Conservation (phyloP, 2,113 vertebrate genomes). For the Cebus imitator region DNA sequence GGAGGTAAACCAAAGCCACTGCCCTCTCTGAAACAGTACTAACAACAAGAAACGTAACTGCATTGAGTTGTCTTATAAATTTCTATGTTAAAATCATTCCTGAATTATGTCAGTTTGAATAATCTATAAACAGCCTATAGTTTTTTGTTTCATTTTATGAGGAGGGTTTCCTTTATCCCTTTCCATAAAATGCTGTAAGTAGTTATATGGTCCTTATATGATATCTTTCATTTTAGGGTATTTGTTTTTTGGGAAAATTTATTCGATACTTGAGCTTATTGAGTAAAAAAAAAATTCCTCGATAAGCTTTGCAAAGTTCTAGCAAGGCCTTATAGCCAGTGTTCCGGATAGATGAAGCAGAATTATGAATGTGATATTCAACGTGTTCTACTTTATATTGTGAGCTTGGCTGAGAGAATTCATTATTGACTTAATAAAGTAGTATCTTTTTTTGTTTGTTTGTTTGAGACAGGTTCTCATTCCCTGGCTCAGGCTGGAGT, state of each 20-base stretch:
- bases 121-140: not conserved
- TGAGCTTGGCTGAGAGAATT: not conserved
- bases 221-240: constrained; percentile 40
- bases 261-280: not conserved
- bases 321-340: not conserved
- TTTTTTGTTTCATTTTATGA: not conserved
- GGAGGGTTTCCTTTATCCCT: not conserved
- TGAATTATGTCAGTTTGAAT: constrained; percentile 41
- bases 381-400: not conserved
- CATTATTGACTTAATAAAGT: not conserved
- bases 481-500: no score
- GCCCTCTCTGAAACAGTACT: constrained; percentile 46
- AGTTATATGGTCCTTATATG: not conserved
- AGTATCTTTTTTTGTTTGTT: no score
- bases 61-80: not conserved
- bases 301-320: constrained; percentile 12
- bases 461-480: no score
- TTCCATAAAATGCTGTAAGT: constrained; percentile 35
- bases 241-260: constrained; percentile 15
- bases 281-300: not conserved
- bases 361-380: not conserved
- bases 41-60: not conserved
- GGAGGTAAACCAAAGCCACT: constrained; percentile 65
- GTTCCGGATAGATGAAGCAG: not conserved
- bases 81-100: constrained; percentile 21